Conservation (phyloP, 2,888 invertebrate species). For the Drosophila kuntzei region DNA sequence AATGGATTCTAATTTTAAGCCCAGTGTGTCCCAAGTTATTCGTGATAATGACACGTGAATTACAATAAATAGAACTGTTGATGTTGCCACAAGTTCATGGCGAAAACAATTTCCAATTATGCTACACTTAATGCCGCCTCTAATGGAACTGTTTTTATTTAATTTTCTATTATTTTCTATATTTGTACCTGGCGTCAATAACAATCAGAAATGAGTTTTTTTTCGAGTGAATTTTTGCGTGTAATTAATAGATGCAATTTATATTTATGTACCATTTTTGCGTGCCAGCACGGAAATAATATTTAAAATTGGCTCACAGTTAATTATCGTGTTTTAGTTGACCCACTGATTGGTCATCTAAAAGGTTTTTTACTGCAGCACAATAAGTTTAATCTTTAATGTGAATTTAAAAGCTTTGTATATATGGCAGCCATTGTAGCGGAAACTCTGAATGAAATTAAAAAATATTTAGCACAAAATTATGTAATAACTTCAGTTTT, state of each 20-base stretch:
- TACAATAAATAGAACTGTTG: conserved; percentile 23
- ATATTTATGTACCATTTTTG: conserved; percentile 35
- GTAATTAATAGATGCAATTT: conserved; percentile 57
- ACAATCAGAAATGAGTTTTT: conserved; percentile 25
- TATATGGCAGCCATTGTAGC: not conserved
- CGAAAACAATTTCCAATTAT: conserved; percentile 72
- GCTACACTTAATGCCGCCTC: conserved; percentile 17
- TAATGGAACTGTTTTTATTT: conserved; percentile 37
- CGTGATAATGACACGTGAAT: conserved; percentile 24
- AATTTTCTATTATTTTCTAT: conserved; percentile 2
- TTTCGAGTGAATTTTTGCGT: conserved; percentile 42
- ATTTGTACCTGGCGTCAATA: conserved; percentile 16
- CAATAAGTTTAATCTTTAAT: conserved; percentile 4
- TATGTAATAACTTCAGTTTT: conserved; percentile 19
- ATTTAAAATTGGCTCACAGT: conserved; percentile 13
- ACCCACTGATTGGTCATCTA: conserved; percentile 31
- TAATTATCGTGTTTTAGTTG: conserved; percentile 34
- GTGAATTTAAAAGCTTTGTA: conserved; percentile 3
- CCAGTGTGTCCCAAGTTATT: conserved; percentile 17
- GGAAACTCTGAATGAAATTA: conserved; percentile 19
- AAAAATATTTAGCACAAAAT: conserved; percentile 4
- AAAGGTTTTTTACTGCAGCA: conserved; percentile 39
- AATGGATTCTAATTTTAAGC: conserved; percentile 27
- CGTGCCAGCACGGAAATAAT: conserved; percentile 40
- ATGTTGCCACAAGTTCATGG: conserved; percentile 66